These are phyloP conservation scores for Yoshiicerus persimilis DNA, from an alignment of 1,140 invertebrate species.

Conservation along the genomic window DNA sequence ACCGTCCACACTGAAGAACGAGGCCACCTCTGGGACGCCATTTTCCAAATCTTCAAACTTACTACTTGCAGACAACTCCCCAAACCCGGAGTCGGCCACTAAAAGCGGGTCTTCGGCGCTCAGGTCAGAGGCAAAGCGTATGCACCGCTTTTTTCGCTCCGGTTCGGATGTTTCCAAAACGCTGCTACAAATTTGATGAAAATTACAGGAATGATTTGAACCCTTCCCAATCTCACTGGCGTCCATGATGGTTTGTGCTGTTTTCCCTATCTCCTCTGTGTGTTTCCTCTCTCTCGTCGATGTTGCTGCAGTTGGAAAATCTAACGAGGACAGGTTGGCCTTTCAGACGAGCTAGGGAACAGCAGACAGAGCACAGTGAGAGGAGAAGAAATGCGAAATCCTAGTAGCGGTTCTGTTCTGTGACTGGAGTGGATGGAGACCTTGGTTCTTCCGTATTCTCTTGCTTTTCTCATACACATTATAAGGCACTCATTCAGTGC, in stretches of 20 bases:
- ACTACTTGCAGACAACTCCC: conserved; percentile 27
- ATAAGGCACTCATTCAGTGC: not conserved
- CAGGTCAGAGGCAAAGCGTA: conserved; percentile 42
- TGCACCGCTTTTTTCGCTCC: conserved; percentile 40
- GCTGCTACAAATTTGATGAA: conserved; percentile 9
- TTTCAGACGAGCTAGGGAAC: not conserved
- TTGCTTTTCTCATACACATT: not conserved
- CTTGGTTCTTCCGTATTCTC: not conserved
- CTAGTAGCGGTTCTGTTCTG: not conserved
- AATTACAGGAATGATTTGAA: not conserved
- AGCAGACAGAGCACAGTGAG: not conserved
- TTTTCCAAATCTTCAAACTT: conserved; percentile 32
- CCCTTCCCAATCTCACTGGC: conserved; percentile 4
- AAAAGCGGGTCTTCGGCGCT: conserved; percentile 41
- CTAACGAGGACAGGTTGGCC: not conserved
- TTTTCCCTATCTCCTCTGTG: not conserved
- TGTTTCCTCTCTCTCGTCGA: not conserved
- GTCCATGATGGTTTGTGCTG: conserved; percentile 11
- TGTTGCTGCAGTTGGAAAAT: not conserved
- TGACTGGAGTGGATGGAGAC: not conserved
- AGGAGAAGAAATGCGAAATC: not conserved
- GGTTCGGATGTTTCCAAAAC: conserved; percentile 31
- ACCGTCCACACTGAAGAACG: conserved; percentile 37
- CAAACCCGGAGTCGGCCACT: conserved; percentile 44
- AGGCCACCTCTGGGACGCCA: conserved; percentile 44